phyloP scores from a whole-genome alignment of 2,888 invertebrate species.

The Pristionchus arcanus region DNA sequence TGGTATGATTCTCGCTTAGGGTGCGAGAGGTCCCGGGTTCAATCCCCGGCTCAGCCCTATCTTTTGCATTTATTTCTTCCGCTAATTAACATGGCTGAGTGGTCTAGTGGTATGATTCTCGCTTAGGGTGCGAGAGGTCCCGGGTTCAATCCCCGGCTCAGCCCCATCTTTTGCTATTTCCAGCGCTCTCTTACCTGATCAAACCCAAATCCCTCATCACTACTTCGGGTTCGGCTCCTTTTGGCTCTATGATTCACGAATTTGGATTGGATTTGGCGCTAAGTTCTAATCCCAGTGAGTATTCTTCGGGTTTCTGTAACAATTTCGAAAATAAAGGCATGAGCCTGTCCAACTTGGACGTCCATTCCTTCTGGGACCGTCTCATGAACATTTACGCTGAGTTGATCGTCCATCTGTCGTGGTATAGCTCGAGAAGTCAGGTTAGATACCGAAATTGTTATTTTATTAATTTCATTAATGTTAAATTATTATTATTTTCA shows the following conservation, averaged over 20 bases:
- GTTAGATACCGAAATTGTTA: background rate
- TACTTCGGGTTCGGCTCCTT: background rate
- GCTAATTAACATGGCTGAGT: constrained; percentile 57
- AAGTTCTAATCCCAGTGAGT: constrained; percentile 27
- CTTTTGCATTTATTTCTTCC: too few relatives aligned
- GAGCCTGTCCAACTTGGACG: background rate
- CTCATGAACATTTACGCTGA: constrained; percentile 33
- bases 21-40: constrained; percentile 77
- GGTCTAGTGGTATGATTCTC: constrained; percentile 77
- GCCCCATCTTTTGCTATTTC: constrained; percentile 32
- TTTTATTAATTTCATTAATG: background rate
- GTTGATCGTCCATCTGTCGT: background rate
- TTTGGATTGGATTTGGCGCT: background rate
- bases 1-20: constrained; percentile 77
- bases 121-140: constrained; percentile 77
- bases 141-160: constrained; percentile 74
- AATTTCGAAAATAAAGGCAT: background rate
- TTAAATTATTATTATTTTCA: background rate
- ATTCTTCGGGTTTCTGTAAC: background rate
- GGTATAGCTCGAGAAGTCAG: background rate
- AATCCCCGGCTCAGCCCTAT: constrained; percentile 67
- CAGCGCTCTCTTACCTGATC: constrained; percentile 29
- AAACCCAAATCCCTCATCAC: constrained; percentile 40
- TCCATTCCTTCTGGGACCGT: constrained; percentile 41
- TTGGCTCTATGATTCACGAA: background rate